These are phyloP conservation scores for Dicerorhinus sumatrensis DNA, from an alignment of 2,113 vertebrate species.

Conservation along the genomic window DNA sequence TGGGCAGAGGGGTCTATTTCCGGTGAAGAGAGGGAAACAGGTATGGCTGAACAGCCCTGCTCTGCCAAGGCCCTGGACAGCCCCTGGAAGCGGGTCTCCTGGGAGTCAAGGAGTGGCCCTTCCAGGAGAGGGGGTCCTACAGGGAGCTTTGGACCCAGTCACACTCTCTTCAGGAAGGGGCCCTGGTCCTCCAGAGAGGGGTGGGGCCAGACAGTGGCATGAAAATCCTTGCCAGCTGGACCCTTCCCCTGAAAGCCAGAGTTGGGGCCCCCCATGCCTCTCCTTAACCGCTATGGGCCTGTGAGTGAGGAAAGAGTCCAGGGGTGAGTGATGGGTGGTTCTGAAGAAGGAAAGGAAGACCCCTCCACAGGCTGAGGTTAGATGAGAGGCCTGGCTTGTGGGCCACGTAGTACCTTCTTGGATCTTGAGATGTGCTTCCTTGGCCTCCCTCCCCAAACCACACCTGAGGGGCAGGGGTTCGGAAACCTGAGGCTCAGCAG, in stretches of 20 bases:
- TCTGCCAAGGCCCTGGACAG: neutral
- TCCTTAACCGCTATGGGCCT: neutral
- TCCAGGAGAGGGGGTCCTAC: neutral
- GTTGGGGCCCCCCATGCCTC: neutral
- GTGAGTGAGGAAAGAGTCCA: neutral
- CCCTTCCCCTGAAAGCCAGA: neutral
- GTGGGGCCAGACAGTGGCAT: neutral
- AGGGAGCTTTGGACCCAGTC: neutral
- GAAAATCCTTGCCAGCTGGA: neutral
- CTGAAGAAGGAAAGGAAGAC: neutral
- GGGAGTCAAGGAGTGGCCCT: neutral
- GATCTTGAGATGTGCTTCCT: neutral
- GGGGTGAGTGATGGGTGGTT: neutral
- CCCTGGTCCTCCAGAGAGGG: neutral
- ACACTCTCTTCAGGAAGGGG: neutral
- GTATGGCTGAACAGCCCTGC: neutral
- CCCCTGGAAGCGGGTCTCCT: neutral
- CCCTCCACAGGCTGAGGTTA: no score
- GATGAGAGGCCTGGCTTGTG: neutral
- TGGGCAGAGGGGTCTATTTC: neutral
- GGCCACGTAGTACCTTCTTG: neutral
- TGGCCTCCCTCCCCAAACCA: neutral
- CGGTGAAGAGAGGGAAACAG: neutral
- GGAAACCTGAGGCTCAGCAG: neutral
- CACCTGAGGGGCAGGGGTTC: neutral